These are phyloP conservation scores for Rhinoptilus africanus DNA, from an alignment of 2,113 vertebrate genomes.

Conservation along the genomic window DNA sequence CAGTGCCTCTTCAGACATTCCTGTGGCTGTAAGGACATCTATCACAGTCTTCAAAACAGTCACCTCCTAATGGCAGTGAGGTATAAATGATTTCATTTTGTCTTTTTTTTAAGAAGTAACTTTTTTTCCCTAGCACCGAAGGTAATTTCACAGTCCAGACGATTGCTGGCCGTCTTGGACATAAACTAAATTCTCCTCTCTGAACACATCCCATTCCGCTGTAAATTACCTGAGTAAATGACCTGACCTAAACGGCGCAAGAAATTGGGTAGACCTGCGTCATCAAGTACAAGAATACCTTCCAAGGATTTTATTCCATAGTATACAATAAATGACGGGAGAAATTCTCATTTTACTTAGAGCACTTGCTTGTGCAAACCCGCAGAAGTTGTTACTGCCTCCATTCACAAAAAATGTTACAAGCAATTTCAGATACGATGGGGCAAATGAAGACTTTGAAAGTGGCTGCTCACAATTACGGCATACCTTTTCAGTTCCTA, in stretches of 20 bases:
- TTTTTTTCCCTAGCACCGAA: background rate
- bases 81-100: background rate
- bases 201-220: background rate
- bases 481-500: background rate
- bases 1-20: background rate
- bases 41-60: background rate
- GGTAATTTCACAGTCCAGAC: background rate
- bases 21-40: background rate
- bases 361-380: background rate
- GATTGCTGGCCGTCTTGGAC: background rate
- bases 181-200: background rate
- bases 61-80: background rate
- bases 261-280: background rate
- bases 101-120: background rate
- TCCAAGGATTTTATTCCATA: background rate
- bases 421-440: background rate
- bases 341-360: background rate
- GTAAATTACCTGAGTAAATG: background rate
- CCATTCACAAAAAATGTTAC: background rate
- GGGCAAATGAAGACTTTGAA: background rate
- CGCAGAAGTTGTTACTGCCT: background rate
- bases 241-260: background rate
- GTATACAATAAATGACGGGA: background rate
- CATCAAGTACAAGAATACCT: background rate
- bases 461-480: background rate